phyloP scores from a whole-genome alignment of 1,140 invertebrate genomes.

The Pentalonia nigronervosa region DNA sequence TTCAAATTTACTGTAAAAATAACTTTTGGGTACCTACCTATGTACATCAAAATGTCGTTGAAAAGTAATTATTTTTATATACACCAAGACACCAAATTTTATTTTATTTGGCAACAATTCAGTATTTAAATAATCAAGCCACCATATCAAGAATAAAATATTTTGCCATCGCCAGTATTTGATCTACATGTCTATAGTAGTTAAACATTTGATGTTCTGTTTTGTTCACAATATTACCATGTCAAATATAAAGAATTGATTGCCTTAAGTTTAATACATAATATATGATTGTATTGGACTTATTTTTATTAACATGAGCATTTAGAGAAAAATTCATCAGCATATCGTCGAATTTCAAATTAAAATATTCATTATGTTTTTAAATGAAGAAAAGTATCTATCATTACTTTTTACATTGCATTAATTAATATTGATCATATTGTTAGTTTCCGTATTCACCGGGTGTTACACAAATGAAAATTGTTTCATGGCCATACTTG shows the following conservation, averaged over 20 bases:
- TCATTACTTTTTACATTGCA: background rate
- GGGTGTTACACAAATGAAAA: background rate
- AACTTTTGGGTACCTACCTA: no score
- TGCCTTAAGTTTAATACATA: no score
- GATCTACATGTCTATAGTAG: background rate
- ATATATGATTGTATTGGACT: no score
- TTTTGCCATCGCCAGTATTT: background rate
- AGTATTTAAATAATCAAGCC: background rate
- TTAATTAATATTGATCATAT: conserved; percentile 8
- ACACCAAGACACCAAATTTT: background rate
- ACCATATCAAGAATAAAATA: background rate
- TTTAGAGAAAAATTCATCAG: background rate
- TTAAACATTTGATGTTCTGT: background rate
- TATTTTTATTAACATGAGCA: background rate
- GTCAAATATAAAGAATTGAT: background rate
- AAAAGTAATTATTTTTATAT: no score
- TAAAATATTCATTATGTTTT: background rate
- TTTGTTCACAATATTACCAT: background rate
- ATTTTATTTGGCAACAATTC: background rate
- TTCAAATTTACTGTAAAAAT: no score
- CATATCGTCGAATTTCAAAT: background rate
- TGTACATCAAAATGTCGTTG: background rate
- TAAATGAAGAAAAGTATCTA: background rate
- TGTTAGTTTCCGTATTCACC: background rate
- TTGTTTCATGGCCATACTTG: conserved; percentile 6